These are phyloP conservation scores for Coregonus suidteri DNA, from an alignment of 2,797 vertebrate genomes.

Conservation along the genomic window DNA sequence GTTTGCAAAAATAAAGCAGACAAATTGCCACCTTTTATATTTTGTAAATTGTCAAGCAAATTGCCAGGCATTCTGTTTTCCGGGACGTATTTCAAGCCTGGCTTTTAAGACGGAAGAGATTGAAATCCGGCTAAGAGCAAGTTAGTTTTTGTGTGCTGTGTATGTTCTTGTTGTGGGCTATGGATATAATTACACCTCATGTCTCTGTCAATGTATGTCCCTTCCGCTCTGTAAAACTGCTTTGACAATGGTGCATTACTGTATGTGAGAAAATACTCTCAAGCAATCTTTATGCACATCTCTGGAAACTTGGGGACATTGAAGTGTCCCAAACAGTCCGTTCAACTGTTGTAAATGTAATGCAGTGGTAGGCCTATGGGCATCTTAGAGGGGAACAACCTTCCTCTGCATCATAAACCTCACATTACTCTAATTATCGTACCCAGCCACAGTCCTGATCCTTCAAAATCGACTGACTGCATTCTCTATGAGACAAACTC, in stretches of 20 bases:
- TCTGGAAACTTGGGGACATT: neutral
- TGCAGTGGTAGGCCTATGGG: too few relatives aligned
- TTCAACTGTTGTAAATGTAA: neutral
- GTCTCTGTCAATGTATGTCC: neutral
- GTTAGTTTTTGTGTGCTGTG: neutral
- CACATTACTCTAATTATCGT: too few relatives aligned
- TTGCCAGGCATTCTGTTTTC: constrained; percentile 30
- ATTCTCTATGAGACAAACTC: too few relatives aligned
- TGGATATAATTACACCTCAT: neutral
- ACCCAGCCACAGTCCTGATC: too few relatives aligned
- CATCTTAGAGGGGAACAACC: too few relatives aligned
- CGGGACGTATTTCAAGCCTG: constrained; percentile 14
- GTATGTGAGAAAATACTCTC: neutral
- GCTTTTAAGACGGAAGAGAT: constrained; percentile 21
- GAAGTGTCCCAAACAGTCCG: neutral
- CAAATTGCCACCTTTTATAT: constrained; percentile 42
- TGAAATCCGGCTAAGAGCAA: constrained; percentile 13
- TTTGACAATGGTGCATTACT: neutral
- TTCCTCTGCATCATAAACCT: too few relatives aligned
- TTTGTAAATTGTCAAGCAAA: constrained; percentile 48
- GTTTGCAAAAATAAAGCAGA: constrained; percentile 48
- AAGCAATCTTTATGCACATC: neutral
- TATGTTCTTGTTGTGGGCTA: neutral
- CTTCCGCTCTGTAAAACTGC: neutral
- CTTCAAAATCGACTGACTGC: too few relatives aligned